Percentiles rank a stretch among this genome's conserved stretches.
Evolutionary conservation across 2,797 vertebrate genomes (phyloP).

Genomic region (Macropodus opercularis): DNA sequence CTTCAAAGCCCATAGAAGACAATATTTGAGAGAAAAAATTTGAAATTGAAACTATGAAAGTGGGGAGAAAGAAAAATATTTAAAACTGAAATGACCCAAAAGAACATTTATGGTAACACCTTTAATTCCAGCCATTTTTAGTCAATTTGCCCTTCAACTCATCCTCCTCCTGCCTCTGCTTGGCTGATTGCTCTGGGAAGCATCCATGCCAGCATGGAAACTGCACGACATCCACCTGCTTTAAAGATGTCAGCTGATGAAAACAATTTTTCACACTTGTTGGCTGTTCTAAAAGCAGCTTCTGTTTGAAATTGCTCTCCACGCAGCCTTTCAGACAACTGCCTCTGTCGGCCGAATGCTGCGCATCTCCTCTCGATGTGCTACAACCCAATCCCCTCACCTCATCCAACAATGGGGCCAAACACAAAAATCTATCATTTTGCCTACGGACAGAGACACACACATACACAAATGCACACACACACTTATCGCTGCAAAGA

Average conservation of each 20-base stretch:
- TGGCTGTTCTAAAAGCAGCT: constrained; percentile 23
- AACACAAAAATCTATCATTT: constrained; percentile 35
- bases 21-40: too few species aligned
- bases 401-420: constrained; percentile 9
- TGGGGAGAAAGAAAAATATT: too few species aligned
- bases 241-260: constrained; percentile 52
- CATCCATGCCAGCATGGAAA: neutral
- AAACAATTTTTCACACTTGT: constrained; percentile 55
- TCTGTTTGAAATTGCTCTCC: constrained; percentile 43
- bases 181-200: too few species aligned
- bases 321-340: constrained; percentile 13
- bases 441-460: constrained; percentile 9
- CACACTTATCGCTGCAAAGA: constrained; percentile 20
- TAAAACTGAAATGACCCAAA: too few species aligned
- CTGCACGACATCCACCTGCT: constrained; percentile 16
- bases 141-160: neutral
- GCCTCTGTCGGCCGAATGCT: constrained; percentile 16
- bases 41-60: too few species aligned
- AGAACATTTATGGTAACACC: too few species aligned
- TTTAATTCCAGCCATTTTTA: neutral
- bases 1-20: too few species aligned
- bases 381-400: constrained; percentile 24
- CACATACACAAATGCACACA: neutral
- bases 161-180: neutral
- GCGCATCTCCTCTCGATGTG: constrained; percentile 13